phyloP scores from a whole-genome alignment of 2,888 invertebrate species.

The Drosophila ezoana region DNA sequence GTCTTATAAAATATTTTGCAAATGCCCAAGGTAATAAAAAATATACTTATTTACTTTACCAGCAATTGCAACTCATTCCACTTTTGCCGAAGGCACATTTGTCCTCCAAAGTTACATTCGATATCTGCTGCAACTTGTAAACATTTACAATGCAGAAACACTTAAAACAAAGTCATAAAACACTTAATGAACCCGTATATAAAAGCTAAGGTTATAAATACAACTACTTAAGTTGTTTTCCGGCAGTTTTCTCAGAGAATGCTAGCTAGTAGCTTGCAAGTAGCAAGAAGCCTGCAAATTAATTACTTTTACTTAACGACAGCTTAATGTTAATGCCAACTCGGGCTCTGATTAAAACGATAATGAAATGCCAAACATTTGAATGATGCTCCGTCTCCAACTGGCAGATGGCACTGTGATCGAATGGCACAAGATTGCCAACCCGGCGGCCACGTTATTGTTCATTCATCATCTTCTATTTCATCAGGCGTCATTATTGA shows the following conservation, averaged over 20 bases:
- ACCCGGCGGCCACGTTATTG: constrained; percentile 26
- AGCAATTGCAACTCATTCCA: too few relatives aligned
- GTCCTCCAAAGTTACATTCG: background rate
- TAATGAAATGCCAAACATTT: constrained; percentile 51
- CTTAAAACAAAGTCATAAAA: background rate
- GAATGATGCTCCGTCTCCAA: constrained; percentile 30
- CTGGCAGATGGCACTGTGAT: constrained; percentile 4
- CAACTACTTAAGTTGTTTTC: constrained; percentile 3
- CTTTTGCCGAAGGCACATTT: background rate
- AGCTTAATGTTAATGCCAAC: constrained; percentile 50
- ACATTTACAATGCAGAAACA: background rate
- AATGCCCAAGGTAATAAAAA: too few relatives aligned
- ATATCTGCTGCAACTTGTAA: background rate
- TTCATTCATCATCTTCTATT: constrained; percentile 30
- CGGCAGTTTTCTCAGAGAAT: constrained; percentile 1
- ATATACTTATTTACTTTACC: too few relatives aligned
- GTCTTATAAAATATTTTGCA: too few relatives aligned
- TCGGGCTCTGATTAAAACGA: constrained; percentile 42
- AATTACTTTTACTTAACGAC: constrained; percentile 61
- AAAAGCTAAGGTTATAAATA: constrained; percentile 1
- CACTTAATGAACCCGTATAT: constrained; percentile 3
- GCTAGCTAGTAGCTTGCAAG: constrained; percentile 19
- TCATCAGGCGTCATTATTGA: constrained; percentile 53
- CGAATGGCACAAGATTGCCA: background rate
- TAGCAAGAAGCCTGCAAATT: constrained; percentile 37